Conservation (phyloP, 2,888 invertebrate species). For the Torymus tubicola region DNA sequence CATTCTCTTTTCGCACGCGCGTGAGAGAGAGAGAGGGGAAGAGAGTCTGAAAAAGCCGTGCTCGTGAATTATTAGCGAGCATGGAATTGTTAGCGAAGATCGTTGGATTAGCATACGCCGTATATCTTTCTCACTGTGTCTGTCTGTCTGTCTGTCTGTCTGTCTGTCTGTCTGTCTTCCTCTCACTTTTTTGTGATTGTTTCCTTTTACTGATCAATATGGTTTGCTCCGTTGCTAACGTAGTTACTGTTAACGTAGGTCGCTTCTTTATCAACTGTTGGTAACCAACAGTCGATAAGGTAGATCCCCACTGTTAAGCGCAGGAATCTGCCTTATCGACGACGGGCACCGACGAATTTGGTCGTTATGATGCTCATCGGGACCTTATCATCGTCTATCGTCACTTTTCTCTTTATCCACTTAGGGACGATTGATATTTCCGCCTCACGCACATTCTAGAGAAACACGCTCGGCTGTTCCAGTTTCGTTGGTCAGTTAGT, state of each 20-base stretch:
- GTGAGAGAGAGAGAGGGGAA: too few species aligned
- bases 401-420: constrained; percentile 6
- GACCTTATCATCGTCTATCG: constrained; percentile 23
- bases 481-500: too few species aligned
- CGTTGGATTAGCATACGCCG: neutral
- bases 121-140: too few species aligned
- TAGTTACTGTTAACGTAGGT: neutral
- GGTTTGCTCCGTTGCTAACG: constrained; percentile 4
- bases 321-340: constrained; percentile 34
- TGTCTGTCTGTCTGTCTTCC: too few species aligned
- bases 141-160: too few species aligned
- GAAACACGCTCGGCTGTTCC: neutral
- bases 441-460: neutral
- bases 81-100: constrained; percentile 8
- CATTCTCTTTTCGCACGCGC: neutral
- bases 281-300: constrained; percentile 38
- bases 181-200: neutral
- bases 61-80: constrained; percentile 16
- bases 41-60: neutral
- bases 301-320: neutral
- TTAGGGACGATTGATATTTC: constrained; percentile 4
- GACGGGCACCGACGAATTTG: neutral
- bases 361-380: neutral
- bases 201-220: constrained; percentile 40
- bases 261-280: constrained; percentile 48